These are phyloP conservation scores for Nicator chloris DNA, from an alignment of 2,113 vertebrate species.

Conservation along the genomic window DNA sequence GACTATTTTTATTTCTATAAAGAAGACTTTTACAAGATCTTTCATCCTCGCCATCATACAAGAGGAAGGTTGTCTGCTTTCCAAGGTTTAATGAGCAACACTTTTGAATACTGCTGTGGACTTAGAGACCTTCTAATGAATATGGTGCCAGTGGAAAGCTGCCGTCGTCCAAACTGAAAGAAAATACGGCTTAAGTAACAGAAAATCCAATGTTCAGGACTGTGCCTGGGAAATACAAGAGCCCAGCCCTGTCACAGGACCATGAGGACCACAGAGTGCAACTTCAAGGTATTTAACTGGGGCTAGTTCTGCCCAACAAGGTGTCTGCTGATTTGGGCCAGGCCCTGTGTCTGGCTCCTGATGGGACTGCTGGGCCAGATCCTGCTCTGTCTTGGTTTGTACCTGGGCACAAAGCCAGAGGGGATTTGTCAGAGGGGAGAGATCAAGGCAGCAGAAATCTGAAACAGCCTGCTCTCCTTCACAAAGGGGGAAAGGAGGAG, in stretches of 20 bases:
- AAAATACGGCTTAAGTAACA: not conserved
- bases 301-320: not conserved
- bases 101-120: not conserved
- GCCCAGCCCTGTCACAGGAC: not conserved
- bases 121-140: not conserved
- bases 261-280: not conserved
- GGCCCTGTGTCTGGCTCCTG: not conserved
- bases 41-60: not conserved
- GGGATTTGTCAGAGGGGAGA: not conserved
- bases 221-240: not conserved
- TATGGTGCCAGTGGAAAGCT: not conserved
- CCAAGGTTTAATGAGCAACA: conserved; percentile 16
- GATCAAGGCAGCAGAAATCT: not conserved
- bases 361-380: not conserved
- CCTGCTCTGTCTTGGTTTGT: not conserved
- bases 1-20: not conserved
- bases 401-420: not conserved
- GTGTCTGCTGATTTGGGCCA: not conserved
- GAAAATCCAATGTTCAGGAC: not conserved
- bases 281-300: not conserved
- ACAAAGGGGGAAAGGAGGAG: not conserved
- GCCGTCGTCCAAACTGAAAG: not conserved
- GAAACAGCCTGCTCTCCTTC: not conserved
- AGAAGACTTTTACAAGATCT: not conserved
- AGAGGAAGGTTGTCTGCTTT: not conserved